Conservation (phyloP, 1,140 invertebrate species). For the Mya arenaria region DNA sequence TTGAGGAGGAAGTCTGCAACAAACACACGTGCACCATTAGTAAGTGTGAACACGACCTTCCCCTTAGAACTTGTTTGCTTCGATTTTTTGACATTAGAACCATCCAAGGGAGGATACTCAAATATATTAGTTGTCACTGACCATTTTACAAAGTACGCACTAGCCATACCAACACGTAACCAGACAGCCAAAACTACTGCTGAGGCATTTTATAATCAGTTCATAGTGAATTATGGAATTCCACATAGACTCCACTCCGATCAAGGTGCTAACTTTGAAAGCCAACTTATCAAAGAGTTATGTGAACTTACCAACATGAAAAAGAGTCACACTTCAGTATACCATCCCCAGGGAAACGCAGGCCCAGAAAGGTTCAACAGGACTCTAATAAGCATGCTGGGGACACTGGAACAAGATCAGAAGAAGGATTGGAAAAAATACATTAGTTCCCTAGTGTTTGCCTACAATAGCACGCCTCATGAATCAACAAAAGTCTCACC, state of each 20-base stretch:
- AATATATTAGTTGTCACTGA: conserved; percentile 33
- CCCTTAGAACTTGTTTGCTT: too few relatives aligned
- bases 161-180: conserved; percentile 21
- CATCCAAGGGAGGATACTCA: not conserved
- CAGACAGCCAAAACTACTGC: conserved; percentile 38
- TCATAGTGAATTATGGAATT: not conserved
- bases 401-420: conserved; percentile 32
- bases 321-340: conserved; percentile 30
- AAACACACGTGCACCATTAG: too few relatives aligned
- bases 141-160: conserved; percentile 25
- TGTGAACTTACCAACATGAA: conserved; percentile 17
- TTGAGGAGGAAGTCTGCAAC: too few relatives aligned
- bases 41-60: too few relatives aligned
- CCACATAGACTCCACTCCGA: conserved; percentile 4
- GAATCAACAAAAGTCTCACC: conserved; percentile 47
- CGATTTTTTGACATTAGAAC: conserved; percentile 15
- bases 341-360: conserved; percentile 38
- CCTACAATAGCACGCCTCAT: conserved; percentile 54
- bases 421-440: conserved; percentile 49
- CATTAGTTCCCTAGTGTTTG: conserved; percentile 34
- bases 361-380: conserved; percentile 32
- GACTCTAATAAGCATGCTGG: conserved; percentile 40
- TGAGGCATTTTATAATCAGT: conserved; percentile 13
- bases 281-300: conserved; percentile 32
- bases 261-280: conserved; percentile 25